Base-by-base conservation (phyloP, 2,888 invertebrate species). In the Cyclophora albipunctata region DNA sequence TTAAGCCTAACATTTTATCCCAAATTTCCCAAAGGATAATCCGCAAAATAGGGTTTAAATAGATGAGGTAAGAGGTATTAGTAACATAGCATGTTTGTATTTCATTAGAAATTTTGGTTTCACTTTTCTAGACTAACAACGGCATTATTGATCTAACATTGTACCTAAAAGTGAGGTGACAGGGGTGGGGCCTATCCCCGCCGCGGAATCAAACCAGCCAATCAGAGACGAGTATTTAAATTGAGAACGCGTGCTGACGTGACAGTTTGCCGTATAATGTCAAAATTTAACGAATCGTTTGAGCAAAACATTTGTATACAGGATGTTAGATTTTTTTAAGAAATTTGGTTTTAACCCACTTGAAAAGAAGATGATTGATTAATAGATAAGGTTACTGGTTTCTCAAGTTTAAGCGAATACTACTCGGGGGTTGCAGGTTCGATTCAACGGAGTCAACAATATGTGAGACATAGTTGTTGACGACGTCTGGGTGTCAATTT, bases 161-260 rank as follows among this genome's bases (percentile, higher is more conserved):
- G 63, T 64, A 69, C 69, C 66, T 66, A 67, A 69, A 69, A 49
- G 49, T 45, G 34, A 47, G 53, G 62, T 61, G 60, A 57, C 53
- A 59, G 50, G 64, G 82, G 76, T 67, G 78, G 61, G 57, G 66
- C 59, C 48, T 49, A 50, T 50, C 61, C 61, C 59, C 52, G 58
- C 56, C 50, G 45, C 40, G 51, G 59, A 61, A 60, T 51, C 47
- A n/a, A 42, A 48, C 45, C 51, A 51, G 57, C 85, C 83, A 84
- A 84, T 84, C 64, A 63, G 55, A 42, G 42, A 40, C 42, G 6
- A 52, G 50, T 54, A 64, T 72, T 75, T 66, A 70, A 80, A 84
- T 78, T 75, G 66, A 60, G 75, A 76, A 78, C 72, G 81, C 78
- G 79, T 84, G 81, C 71, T 68, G 74, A 75, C 77, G 77, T 73